These are phyloP conservation scores for Pinna nobilis DNA, from an alignment of 1,140 invertebrate genomes.

Conservation along the genomic window DNA sequence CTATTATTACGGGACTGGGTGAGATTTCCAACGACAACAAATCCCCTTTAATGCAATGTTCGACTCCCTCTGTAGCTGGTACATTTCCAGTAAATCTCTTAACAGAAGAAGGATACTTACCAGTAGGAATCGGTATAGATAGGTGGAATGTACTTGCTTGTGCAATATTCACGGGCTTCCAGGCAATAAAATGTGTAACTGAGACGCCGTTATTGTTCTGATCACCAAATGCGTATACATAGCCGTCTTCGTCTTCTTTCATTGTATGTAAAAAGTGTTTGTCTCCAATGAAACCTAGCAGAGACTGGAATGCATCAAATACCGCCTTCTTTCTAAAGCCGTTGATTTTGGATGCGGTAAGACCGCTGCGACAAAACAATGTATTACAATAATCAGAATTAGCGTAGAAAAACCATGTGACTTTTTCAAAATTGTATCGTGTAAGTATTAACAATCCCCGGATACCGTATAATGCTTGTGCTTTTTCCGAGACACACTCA, in stretches of 20 bases:
- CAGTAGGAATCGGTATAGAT: background rate
- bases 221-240: slow-evolving; percentile 51
- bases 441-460: slow-evolving; percentile 50
- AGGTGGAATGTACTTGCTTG: slow-evolving; percentile 1
- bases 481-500: slow-evolving; percentile 55
- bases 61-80: too few species aligned
- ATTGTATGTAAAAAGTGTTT: slow-evolving; percentile 38
- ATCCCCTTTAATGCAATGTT: too few species aligned
- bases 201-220: background rate
- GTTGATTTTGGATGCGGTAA: slow-evolving; percentile 44
- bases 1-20: too few species aligned
- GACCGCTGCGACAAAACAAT: slow-evolving; percentile 57
- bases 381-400: slow-evolving; percentile 49
- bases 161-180: slow-evolving; percentile 46
- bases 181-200: slow-evolving; percentile 50
- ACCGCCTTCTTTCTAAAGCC: slow-evolving; percentile 53
- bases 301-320: slow-evolving; percentile 44
- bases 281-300: slow-evolving; percentile 45
- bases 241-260: slow-evolving; percentile 45
- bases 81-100: too few species aligned
- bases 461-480: slow-evolving; percentile 52
- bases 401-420: slow-evolving; percentile 62
- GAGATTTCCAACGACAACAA: too few species aligned
- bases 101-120: too few species aligned
- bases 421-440: slow-evolving; percentile 43